Conservation (phyloP, 1,140 invertebrate species). For the Episyrphus balteatus region DNA sequence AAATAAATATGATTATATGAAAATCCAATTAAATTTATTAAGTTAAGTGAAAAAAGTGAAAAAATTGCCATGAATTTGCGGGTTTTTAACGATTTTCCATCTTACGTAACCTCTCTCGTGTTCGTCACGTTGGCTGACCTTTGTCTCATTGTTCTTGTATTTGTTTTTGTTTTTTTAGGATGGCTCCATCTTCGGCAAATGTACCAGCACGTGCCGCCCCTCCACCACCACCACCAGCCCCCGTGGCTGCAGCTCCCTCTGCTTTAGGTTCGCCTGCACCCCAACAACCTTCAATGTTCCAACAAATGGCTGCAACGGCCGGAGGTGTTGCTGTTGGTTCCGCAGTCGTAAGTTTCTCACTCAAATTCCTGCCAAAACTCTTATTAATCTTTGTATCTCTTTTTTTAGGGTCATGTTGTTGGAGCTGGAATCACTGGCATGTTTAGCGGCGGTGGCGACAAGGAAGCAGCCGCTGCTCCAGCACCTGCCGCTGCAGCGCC, state of each 20-base stretch:
- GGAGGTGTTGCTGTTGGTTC: conserved; percentile 82
- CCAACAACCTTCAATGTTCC: conserved; percentile 32
- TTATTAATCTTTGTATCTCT: not conserved
- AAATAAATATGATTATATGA: too few relatives aligned
- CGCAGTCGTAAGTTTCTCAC: conserved; percentile 49
- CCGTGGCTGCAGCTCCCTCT: conserved; percentile 23
- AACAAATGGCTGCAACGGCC: conserved; percentile 80
- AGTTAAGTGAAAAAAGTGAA: too few relatives aligned
- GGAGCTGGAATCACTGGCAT: conserved; percentile 76
- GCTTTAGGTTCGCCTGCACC: conserved; percentile 17
- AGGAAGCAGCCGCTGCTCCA: conserved; percentile 40
- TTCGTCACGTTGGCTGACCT: not conserved
- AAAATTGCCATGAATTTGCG: too few relatives aligned
- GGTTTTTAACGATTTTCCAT: too few relatives aligned
- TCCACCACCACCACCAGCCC: conserved; percentile 26
- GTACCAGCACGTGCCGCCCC: conserved; percentile 30
- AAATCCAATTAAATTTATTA: too few relatives aligned
- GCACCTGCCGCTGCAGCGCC: conserved; percentile 27
- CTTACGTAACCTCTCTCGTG: not conserved
- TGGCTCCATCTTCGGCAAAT: conserved; percentile 19
- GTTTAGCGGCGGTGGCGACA: conserved; percentile 61
- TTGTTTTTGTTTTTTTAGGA: not conserved
- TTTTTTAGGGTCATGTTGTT: conserved; percentile 62
- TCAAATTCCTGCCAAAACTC: not conserved
- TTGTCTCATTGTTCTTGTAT: not conserved